Percentiles rank a stretch among this genome's conserved stretches.
phyloP scores from a whole-genome alignment of 2,888 invertebrate species.

The Tachina lurida region DNA sequence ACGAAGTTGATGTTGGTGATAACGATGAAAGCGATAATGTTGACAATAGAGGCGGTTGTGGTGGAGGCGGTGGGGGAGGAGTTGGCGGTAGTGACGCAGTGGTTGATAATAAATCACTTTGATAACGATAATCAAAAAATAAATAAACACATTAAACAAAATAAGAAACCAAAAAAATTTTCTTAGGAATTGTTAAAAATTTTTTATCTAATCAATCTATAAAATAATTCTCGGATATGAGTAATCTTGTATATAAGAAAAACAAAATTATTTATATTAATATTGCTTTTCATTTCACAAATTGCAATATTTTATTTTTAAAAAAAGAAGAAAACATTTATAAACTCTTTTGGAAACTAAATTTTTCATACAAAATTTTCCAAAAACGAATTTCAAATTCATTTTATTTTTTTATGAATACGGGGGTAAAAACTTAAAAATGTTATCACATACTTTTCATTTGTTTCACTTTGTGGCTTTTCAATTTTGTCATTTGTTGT shows the following conservation, averaged over 20 bases:
- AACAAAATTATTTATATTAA: not conserved
- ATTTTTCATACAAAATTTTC: too few species aligned
- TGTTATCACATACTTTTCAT: constrained; percentile 78
- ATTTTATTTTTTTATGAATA: too few species aligned
- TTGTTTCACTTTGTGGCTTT: constrained; percentile 77
- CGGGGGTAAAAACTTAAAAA: too few species aligned
- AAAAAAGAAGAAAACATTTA: not conserved
- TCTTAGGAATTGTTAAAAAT: not conserved
- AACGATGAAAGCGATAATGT: constrained; percentile 73
- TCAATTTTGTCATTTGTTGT: constrained; percentile 74
- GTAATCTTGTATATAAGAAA: not conserved
- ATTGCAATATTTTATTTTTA: constrained; percentile 37
- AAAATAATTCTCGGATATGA: not conserved
- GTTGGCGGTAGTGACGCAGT: constrained; percentile 41
- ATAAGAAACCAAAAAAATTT: constrained; percentile 24
- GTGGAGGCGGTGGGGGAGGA: constrained; percentile 60
- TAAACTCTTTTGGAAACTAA: not conserved
- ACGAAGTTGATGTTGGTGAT: constrained; percentile 62
- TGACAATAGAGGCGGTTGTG: constrained; percentile 65
- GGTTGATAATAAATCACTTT: constrained; percentile 53
- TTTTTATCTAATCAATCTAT: constrained; percentile 5
- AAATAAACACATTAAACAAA: constrained; percentile 47
- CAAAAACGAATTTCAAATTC: too few species aligned
- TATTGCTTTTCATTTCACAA: constrained; percentile 20
- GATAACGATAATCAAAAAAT: constrained; percentile 53